phyloP scores from a whole-genome alignment of 2,113 vertebrate species.

The Alexandromys fortis region DNA sequence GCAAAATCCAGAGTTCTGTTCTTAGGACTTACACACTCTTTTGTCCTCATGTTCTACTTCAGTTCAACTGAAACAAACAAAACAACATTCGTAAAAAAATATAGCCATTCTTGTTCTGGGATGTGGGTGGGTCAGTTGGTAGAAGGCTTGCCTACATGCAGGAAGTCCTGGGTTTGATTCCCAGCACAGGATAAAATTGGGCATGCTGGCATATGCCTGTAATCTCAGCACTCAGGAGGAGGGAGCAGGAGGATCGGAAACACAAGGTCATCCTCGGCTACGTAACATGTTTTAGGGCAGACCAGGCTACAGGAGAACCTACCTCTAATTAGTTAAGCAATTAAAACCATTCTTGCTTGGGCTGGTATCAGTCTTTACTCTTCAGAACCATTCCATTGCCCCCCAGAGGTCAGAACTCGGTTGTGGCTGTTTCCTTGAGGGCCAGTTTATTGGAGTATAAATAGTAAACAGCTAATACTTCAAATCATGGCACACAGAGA shows the following conservation, averaged over 20 bases:
- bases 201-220: background rate
- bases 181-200: background rate
- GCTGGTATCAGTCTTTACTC: background rate
- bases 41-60: background rate
- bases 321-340: background rate
- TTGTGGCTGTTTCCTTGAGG: background rate
- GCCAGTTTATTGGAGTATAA: background rate
- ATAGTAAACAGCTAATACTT: conserved; percentile 5
- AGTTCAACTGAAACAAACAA: conserved; percentile 19
- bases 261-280: background rate
- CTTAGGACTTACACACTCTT: background rate
- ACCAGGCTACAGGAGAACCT: background rate
- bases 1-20: background rate
- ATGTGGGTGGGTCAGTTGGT: background rate
- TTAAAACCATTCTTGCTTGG: background rate
- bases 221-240: background rate
- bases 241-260: background rate
- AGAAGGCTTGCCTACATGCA: background rate
- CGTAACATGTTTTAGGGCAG: background rate
- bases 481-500: background rate
- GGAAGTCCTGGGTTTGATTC: background rate
- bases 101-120: background rate
- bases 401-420: background rate
- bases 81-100: background rate
- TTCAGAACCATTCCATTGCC: background rate